phyloP scores from a whole-genome alignment of 2,888 invertebrate genomes.

The Autographa gamma region DNA sequence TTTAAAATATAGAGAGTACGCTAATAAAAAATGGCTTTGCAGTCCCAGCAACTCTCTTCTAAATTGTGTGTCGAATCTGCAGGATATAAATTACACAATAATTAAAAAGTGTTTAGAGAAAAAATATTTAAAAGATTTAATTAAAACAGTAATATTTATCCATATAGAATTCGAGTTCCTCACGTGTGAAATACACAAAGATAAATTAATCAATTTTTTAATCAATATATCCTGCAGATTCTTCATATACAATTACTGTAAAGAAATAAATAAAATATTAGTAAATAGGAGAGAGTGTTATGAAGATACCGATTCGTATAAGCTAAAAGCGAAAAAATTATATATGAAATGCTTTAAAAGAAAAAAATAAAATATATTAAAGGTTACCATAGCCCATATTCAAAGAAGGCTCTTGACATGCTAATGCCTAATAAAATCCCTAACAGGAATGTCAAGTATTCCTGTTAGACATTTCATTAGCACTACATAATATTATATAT shows the following conservation, averaged over 20 bases:
- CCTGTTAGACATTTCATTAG: too few relatives aligned
- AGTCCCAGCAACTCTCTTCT: neutral
- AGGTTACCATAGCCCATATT: too few relatives aligned
- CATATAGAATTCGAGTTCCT: neutral
- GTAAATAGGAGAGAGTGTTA: neutral
- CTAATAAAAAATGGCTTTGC: constrained; percentile 3
- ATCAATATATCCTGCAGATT: constrained; percentile 14
- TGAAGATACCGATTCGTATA: neutral
- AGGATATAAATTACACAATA: constrained; percentile 1
- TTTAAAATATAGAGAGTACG: neutral
- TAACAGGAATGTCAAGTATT: too few relatives aligned
- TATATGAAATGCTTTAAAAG: constrained; percentile 5
- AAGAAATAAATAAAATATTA: constrained; percentile 10
- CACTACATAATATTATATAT: too few relatives aligned
- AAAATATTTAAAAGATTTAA: constrained; percentile 4
- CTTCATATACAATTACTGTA: constrained; percentile 12
- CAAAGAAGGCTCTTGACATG: too few relatives aligned
- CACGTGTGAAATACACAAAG: neutral
- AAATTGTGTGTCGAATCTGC: neutral
- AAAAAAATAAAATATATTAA: neutral
- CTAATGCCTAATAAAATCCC: too few relatives aligned
- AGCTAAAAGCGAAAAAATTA: constrained; percentile 8
- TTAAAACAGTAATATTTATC: constrained; percentile 4
- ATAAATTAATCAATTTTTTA: constrained; percentile 9
- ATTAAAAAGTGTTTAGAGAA: constrained; percentile 11